phyloP scores from a whole-genome alignment of 1,140 invertebrate genomes.

The Papilio xuthus region DNA sequence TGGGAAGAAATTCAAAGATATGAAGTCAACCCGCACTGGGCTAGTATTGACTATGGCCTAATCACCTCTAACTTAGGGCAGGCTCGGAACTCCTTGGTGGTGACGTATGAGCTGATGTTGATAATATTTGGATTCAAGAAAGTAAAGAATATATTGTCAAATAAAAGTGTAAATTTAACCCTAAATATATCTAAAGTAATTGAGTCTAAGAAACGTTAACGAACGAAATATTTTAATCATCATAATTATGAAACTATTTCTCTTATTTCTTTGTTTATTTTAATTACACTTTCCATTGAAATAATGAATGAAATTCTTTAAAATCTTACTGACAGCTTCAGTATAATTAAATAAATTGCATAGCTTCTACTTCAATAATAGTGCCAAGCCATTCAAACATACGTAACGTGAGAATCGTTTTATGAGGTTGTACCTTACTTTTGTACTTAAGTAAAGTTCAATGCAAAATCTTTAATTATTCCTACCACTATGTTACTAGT shows the following conservation, averaged over 20 bases:
- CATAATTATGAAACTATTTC: neutral
- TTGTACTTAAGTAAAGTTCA: neutral
- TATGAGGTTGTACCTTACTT: constrained; percentile 14
- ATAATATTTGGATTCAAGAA: no score
- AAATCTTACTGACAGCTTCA: constrained; percentile 5
- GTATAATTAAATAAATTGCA: constrained; percentile 8
- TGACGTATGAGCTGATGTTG: no score
- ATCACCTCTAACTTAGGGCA: no score
- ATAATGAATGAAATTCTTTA: constrained; percentile 24
- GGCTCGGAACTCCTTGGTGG: no score
- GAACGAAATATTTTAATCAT: neutral
- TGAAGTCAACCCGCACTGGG: no score
- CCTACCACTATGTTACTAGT: no score
- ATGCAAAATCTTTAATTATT: neutral
- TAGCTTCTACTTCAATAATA: neutral
- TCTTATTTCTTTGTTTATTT: neutral
- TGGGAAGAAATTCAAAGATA: no score
- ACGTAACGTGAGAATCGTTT: constrained; percentile 12
- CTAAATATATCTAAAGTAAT: neutral
- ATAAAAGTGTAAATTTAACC: neutral
- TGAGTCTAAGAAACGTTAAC: neutral
- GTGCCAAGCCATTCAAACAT: constrained; percentile 9
- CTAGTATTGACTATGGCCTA: no score
- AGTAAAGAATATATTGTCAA: no score
- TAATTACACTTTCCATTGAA: constrained; percentile 4